Evolutionary conservation across 1,140 invertebrate species (phyloP), one percentile per base, ranked within the genome.

Genomic region (Macrosteles quadrilineatus): DNA sequence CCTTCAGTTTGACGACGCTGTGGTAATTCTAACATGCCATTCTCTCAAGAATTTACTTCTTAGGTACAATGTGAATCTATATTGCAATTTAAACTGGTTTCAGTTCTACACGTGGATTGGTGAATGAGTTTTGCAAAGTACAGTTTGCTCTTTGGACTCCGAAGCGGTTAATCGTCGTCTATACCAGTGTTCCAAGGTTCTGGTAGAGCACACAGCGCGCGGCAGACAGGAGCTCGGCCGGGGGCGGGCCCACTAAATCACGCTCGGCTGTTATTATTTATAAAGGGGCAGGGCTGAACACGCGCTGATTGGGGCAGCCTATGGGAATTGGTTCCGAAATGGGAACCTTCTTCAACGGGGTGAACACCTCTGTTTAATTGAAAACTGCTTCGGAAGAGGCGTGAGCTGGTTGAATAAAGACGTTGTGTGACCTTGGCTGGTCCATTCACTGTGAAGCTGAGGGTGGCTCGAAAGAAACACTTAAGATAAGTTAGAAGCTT

Each of bases 201-300:
- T n/a, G 32, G 32, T 36, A 36, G 32, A 36, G 32, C 32, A 36
- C 32, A 19, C 36, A 4, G 47, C 47, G 47, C 14, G 47, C 47
- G 3, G 14, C 31, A 27, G 14, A 68, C 66, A 31, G 63, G 36
- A 66, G 47, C 66, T 11, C 17, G 47, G 27, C 36, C 66, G 27
- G 17, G n/a, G 40, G 43, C 63, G 19, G 2, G 63, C 63, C 62
- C 64, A 23, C 23, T 67, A 67, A 67, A 67, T 68, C 66, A 68
- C 40, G 40, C 19, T 3, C 63, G 9, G 47, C 47, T 65, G 40
- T 27, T 50, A 45, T 67, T 50, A 67, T 45, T 67, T 45, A 45
- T 45, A 67, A 50, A 50, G 47, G 30, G 66, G 30, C 66, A 36
- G 66, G 47, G 66, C 27, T 12, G 66, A 29, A 14, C 66, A 53